Conservation (phyloP, 2,113 vertebrate species). For the Limnothrissa miodon region DNA sequence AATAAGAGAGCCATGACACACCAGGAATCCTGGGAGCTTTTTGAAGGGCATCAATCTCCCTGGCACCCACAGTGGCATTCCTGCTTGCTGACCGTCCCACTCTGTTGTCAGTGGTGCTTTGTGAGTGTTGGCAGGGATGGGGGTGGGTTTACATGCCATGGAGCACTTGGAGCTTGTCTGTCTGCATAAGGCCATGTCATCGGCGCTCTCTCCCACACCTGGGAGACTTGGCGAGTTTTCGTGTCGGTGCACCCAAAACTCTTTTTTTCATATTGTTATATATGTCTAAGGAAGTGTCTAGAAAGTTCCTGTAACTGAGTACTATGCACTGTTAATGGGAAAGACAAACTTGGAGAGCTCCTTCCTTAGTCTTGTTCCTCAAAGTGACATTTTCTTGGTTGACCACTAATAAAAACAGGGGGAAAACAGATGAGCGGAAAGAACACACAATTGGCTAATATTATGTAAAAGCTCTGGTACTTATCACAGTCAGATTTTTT, state of each 20-base stretch:
- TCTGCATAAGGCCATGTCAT: not conserved
- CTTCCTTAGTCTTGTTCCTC: not conserved
- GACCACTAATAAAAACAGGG: constrained; percentile 2
- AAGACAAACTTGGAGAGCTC: constrained; percentile 1
- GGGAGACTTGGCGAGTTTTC: not conserved
- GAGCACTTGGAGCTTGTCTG: not conserved
- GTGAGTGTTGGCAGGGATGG: not conserved
- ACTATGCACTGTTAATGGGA: not conserved
- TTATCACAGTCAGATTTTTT: not conserved
- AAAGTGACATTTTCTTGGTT: constrained; percentile 11
- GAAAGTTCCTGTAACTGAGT: not conserved
- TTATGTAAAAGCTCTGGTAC: not conserved
- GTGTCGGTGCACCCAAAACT: not conserved
- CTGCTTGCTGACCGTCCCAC: not conserved
- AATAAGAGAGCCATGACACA: not conserved
- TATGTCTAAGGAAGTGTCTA: not conserved
- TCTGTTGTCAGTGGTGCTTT: constrained; percentile 5
- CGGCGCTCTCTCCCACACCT: not conserved
- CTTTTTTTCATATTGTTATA: not conserved
- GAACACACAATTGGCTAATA: not conserved
- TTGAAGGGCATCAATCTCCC: not conserved
- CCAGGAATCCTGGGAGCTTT: not conserved
- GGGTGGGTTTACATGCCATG: not conserved
- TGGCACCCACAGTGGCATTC: not conserved
- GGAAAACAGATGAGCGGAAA: not conserved